These are phyloP conservation scores for Metalampra italica DNA, from an alignment of 2,888 invertebrate genomes.

Conservation along the genomic window DNA sequence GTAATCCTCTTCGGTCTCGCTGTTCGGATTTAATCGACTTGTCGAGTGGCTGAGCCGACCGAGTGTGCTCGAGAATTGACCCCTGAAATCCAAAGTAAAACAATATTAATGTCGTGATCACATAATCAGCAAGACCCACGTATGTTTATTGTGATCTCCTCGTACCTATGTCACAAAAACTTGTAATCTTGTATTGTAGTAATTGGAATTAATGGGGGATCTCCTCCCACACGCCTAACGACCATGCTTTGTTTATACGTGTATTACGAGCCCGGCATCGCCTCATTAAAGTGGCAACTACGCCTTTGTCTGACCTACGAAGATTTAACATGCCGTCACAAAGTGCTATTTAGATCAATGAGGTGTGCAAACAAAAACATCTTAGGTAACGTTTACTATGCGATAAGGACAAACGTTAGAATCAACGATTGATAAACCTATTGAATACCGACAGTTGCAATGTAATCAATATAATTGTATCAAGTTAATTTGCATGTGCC, in stretches of 20 bases:
- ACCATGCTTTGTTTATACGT: constrained; percentile 62
- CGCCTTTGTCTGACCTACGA: constrained; percentile 25
- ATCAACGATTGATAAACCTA: background rate
- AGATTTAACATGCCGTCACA: constrained; percentile 3
- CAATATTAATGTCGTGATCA: constrained; percentile 38
- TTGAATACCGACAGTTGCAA: background rate
- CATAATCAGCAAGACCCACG: constrained; percentile 52
- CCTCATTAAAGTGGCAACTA: constrained; percentile 15
- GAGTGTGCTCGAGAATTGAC: constrained; percentile 85
- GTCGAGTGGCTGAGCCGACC: constrained; percentile 91
- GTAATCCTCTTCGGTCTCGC: constrained; percentile 70
- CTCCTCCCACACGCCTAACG: constrained; percentile 59
- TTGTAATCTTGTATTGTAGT: constrained; percentile 54
- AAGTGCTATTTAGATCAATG: background rate
- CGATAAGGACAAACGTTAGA: constrained; percentile 3
- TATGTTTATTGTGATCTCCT: constrained; percentile 52
- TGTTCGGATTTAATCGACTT: constrained; percentile 81
- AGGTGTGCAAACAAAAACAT: background rate
- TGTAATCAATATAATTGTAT: constrained; percentile 45
- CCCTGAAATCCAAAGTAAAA: constrained; percentile 69
- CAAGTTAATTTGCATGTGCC: constrained; percentile 48
- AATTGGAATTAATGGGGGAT: constrained; percentile 68
- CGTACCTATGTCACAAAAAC: constrained; percentile 52
- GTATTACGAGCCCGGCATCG: constrained; percentile 23
- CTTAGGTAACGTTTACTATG: no score